These are phyloP conservation scores for Yoshiicerus persimilis DNA, from an alignment of 1,140 invertebrate species.

Conservation along the genomic window DNA sequence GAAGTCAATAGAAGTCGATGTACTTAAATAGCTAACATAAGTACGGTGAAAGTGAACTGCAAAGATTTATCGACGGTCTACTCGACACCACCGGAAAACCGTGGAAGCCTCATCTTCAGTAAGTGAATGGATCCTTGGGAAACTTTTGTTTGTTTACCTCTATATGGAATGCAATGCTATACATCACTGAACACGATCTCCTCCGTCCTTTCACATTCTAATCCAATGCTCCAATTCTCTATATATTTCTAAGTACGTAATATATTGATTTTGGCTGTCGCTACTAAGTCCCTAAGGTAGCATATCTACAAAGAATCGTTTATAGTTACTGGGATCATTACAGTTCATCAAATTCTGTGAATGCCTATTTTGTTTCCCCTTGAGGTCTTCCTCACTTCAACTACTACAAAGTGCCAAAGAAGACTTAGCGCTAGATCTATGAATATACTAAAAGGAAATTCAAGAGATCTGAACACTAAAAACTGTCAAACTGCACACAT, in stretches of 20 bases:
- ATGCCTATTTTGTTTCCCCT: background rate
- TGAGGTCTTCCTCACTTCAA: background rate
- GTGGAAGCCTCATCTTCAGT: background rate
- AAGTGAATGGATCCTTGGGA: background rate
- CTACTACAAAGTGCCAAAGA: background rate
- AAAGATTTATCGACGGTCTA: background rate
- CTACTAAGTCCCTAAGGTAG: background rate
- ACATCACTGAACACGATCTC: background rate
- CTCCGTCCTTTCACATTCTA: background rate
- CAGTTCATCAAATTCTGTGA: background rate
- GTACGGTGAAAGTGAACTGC: background rate
- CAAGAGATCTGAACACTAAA: background rate
- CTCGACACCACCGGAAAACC: background rate
- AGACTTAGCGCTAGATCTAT: background rate
- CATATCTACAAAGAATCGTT: background rate
- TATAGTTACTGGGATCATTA: background rate
- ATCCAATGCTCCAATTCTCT: background rate
- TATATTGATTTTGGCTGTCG: background rate
- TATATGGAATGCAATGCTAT: background rate
- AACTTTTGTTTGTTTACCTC: background rate
- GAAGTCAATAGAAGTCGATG: background rate
- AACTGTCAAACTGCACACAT: background rate
- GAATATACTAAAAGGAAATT: background rate
- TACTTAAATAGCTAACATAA: background rate
- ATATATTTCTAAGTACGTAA: background rate